Base-by-base conservation (phyloP, 2,797 vertebrate genomes). In the Gastrophryne carolinensis region DNA sequence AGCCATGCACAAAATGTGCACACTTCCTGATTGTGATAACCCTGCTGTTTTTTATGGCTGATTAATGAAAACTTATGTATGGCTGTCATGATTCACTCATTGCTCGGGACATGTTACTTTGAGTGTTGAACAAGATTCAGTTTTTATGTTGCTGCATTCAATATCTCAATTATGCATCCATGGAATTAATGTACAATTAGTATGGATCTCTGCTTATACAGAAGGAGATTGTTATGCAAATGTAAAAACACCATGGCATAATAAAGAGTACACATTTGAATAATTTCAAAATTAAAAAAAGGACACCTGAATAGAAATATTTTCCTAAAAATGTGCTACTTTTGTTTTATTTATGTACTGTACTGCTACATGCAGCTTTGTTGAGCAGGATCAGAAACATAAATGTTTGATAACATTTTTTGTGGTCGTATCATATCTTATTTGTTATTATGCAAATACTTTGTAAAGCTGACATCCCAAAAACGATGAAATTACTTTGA, bases 141-240 rank as follows among this genome's bases (percentile, higher is more conserved):
- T 11, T 84, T 87, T 85, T 84, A 49, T 88, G 81, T 32, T 44
- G 29, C 74, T 84, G 81, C 75, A 83, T 86, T 75, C 80, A 82
- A 84, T 89, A 85, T 83, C 54, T 88, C 86, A 84, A 80, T 87
- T 90, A 86, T 87, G 87, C 83, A 83, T 87, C 85, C 83, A 80
- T 80, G 67, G 78, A 87, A 90, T 89, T 90, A 87, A 83, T 85
- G 54, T 80, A 84, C 83, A 89, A 88, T 89, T 89, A 89, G 64
- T 78, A 85, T 80, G 79, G 80, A 87, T 83, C 76, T n/a, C 5
- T 83, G 60, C 73, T 84, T 78, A 84, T 80, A 75, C 80, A 69
- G 78, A 89, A 87, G 83, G 87, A 73, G 68, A 83, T 84, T 79
- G 73, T 81, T 87, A 81, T 84, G 79, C 80, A 86, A 83, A 87